Evolutionary conservation across 2,888 invertebrate species (phyloP), one percentile per base, ranked within the genome.

Genomic region (Ligdia adustata): DNA sequence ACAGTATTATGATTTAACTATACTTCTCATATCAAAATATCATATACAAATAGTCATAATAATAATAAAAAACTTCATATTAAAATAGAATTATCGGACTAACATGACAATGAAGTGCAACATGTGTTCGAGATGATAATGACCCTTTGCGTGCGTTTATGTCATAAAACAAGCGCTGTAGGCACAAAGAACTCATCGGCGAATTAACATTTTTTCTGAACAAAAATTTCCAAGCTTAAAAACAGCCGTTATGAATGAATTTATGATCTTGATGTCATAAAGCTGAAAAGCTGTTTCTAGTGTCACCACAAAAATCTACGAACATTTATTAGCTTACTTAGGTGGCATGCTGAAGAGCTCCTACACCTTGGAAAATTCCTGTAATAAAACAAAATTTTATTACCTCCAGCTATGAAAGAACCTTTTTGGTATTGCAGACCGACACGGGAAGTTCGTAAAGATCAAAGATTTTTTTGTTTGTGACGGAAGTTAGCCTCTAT

Each of bases 311-410:
- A 46, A 53, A 50, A 43, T 55, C 62, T 66, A 66, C 43, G 53
- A 54, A 65, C 55, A 62, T 58, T 60, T 66, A 45, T 49, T 60
- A 63, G 72, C 88, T 88, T 88, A 89, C 89, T 89, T 89, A 82
- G 89, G 89, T 79, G 89, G 89, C 89, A 89, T 89, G 79, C 69
- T 70, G 85, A 67, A 62, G 79, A 60, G 69, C 78, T 75, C 72
- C 74, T 80, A 86, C 76, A 79, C 83, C 74, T 77, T 75, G 74
- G 78, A 68, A 80, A 76, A 77, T 75, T 75, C 89, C 89, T 89
- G 89, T 54, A 88, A 88, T 77, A 65, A 79, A 82, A 86, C 72
- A 83, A 83, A 79, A 75, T 69, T 60, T 60, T 61, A 60, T 67
- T 41, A 45, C 44, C 22, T 41, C 22, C 26, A 29, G 34, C 29